phyloP scores from a whole-genome alignment of 2,113 vertebrate species.

The Dasypus novemcinctus region DNA sequence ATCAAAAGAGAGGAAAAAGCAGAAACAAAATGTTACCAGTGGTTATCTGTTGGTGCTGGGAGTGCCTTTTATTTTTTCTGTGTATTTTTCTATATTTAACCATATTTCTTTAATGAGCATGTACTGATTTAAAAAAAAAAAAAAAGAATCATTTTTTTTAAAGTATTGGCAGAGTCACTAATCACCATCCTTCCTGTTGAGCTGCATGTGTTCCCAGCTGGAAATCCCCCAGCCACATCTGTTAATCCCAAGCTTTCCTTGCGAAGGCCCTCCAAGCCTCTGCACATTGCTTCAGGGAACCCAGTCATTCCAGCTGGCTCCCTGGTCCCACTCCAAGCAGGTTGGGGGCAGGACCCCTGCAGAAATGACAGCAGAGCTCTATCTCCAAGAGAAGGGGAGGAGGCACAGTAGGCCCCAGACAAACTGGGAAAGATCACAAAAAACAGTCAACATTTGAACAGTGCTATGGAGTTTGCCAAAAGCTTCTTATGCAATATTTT shows the following conservation, averaged over 20 bases:
- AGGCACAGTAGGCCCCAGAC: neutral
- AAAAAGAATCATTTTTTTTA: conserved; percentile 6
- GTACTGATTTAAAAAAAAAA: conserved; percentile 49
- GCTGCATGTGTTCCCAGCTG: conserved; percentile 42
- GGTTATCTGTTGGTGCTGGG: neutral
- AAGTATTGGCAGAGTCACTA: conserved; percentile 40
- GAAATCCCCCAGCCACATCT: conserved; percentile 33
- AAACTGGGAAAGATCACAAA: neutral
- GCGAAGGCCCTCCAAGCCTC: conserved; percentile 18
- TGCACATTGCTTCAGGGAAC: neutral
- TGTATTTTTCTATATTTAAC: conserved; percentile 65
- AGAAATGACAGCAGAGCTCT: neutral
- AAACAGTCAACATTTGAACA: neutral
- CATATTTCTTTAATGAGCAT: conserved; percentile 50
- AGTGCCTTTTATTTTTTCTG: conserved; percentile 6
- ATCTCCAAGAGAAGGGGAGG: neutral
- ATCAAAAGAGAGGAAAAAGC: neutral
- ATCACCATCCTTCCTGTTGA: conserved; percentile 35
- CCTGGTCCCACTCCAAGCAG: neutral
- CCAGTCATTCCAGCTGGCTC: conserved; percentile 25
- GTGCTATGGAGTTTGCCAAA: neutral
- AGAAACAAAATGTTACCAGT: conserved; percentile 41
- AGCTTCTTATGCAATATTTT: neutral
- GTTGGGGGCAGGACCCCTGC: neutral
- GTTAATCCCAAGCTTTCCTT: neutral